Percentiles rank a stretch among this genome's conserved stretches.
phyloP scores from a whole-genome alignment of 2,888 invertebrate genomes.

The Drosophila yooni region DNA sequence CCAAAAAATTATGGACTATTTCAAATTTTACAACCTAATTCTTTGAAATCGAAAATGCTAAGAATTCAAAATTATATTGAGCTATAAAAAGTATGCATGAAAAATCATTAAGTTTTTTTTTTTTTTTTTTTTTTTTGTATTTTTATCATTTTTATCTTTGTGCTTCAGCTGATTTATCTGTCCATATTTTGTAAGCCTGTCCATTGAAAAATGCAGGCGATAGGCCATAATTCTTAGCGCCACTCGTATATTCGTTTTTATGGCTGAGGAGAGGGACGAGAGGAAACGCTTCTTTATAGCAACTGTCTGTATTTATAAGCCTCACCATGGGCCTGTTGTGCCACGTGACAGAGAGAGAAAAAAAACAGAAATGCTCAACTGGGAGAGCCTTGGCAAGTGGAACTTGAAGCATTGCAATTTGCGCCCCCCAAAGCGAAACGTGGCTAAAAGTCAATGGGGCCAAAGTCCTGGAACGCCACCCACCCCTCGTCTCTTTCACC shows the following conservation, averaged over 20 bases:
- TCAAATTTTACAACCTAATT: not conserved
- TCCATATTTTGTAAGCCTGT: conserved; percentile 22
- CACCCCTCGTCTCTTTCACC: not conserved
- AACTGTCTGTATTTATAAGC: conserved; percentile 6
- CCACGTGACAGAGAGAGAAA: conserved; percentile 42
- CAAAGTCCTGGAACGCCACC: conserved; percentile 19
- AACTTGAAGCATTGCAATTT: conserved; percentile 51
- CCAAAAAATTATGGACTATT: not conserved
- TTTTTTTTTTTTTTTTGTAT: not conserved
- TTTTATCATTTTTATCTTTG: not conserved
- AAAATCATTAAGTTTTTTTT: not conserved
- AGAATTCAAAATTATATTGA: not conserved
- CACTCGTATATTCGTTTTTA: conserved; percentile 52
- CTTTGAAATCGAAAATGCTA: not conserved
- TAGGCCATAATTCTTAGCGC: conserved; percentile 52
- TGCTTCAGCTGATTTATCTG: not conserved
- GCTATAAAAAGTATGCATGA: not conserved
- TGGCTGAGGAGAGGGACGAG: conserved; percentile 12
- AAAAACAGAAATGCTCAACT: conserved; percentile 20
- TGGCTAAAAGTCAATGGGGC: conserved; percentile 68
- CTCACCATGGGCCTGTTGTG: not conserved
- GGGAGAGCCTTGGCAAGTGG: conserved; percentile 29
- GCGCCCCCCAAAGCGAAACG: conserved; percentile 30
- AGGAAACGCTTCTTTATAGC: conserved; percentile 9
- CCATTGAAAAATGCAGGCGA: conserved; percentile 47